Conservation (phyloP, 2,797 vertebrate species). For the Helarctos malayanus region DNA sequence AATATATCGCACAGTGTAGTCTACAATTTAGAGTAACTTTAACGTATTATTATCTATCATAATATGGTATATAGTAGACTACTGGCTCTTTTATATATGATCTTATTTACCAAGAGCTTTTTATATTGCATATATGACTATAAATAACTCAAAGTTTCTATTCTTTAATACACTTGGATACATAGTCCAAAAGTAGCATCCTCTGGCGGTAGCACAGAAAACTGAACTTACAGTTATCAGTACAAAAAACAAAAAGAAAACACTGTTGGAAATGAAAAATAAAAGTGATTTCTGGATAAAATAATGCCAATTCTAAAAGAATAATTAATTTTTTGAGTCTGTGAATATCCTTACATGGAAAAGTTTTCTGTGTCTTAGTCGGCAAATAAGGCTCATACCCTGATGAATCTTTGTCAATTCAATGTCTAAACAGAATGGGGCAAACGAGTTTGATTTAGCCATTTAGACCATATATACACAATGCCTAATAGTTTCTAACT, state of each 20-base stretch:
- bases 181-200: background rate
- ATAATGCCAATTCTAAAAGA: background rate
- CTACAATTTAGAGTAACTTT: background rate
- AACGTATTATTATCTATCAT: background rate
- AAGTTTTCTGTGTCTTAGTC: background rate
- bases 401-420: background rate
- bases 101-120: background rate
- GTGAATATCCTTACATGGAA: background rate
- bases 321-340: background rate
- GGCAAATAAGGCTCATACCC: background rate
- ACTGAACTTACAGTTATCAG: background rate
- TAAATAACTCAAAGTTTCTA: conserved; percentile 2
- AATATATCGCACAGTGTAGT: background rate
- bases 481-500: background rate
- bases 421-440: background rate
- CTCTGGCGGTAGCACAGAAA: background rate
- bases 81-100: background rate
- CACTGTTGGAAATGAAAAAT: background rate
- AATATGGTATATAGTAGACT: background rate
- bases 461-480: background rate
- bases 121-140: background rate
- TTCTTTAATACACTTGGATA: background rate
- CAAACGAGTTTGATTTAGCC: background rate
- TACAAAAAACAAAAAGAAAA: background rate
- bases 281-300: conserved; percentile 5